Base-by-base conservation (phyloP, 2,797 vertebrate genomes). In the Melanotaenia pygmaea region DNA sequence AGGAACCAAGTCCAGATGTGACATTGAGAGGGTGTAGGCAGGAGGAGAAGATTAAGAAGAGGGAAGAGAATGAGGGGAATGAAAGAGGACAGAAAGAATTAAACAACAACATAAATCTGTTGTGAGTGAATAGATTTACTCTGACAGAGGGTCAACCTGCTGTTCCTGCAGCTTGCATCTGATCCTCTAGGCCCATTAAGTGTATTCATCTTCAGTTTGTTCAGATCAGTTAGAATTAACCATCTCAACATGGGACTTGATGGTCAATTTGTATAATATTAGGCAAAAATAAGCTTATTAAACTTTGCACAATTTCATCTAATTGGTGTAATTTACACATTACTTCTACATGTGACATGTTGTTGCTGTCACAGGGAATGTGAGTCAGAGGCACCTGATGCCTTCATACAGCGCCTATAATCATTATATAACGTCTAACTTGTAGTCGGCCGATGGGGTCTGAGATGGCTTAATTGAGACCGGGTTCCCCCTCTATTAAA, bases 81-180 rank as follows among this genome's bases (percentile, higher is more conserved):
- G 10, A 5, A 32, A 13, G 22, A 8, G 65, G 47, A 11, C 50
- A 43, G 59, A 5, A 20, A 22, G 47, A 28, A 40, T 51, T 10
- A 74, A 61, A 67, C 3, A 26, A 58, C 34, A 16, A 59, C 43
- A 32, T 51, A 59, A 83, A 76, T 71, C 43, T 64, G 13, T 1
- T 2, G 0, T 1, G 3, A 37, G 59, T 56, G 67, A 79, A 71
- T 54, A 56, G 75, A 90, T 88, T 63, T 30, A 37, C 53, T 50
- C 16, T 84, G 86, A 88, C 88, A 84, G 83, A 38, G 10, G 80
- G 80, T 88, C 77, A 65, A 76, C 37, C 71, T 64, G 59, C 40
- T 5, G 3, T 2, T 40, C 43, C 71, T 60, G 67, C 59, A 57
- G 63, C 51, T 53, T 80, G 30, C 56, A 12, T 78, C 82, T 81